Conservation (phyloP, 53 echinoderm and acorn worm species). For the Holothuria leucospilota region DNA sequence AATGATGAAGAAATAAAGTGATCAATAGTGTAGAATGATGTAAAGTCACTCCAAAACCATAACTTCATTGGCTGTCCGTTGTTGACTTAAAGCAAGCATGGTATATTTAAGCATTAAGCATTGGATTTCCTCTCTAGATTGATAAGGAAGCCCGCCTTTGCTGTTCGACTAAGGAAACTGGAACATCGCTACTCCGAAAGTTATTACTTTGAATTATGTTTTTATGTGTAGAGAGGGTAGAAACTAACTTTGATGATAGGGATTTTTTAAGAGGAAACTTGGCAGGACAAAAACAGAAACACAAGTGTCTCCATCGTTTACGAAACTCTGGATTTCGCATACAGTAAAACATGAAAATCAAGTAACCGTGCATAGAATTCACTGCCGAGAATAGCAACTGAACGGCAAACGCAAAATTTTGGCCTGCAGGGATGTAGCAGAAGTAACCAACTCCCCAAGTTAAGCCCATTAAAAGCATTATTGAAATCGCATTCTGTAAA, state of each 20-base stretch:
- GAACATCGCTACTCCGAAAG: too few relatives aligned
- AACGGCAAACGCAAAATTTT: slow-evolving; percentile 58
- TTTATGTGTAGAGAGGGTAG: not conserved
- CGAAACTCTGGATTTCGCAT: slow-evolving; percentile 80
- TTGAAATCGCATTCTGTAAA: slow-evolving; percentile 75
- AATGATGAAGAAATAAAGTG: too few relatives aligned
- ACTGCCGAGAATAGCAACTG: slow-evolving; percentile 80
- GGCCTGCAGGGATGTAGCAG: slow-evolving; percentile 63
- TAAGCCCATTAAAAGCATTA: slow-evolving; percentile 81
- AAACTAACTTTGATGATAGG: not conserved
- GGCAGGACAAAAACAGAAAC: slow-evolving; percentile 26
- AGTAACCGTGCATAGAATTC: slow-evolving; percentile 88
- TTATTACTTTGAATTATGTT: too few relatives aligned
- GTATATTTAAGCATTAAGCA: too few relatives aligned
- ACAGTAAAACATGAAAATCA: slow-evolving; percentile 91
- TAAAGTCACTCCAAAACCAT: too few relatives aligned
- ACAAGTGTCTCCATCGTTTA: slow-evolving; percentile 58
- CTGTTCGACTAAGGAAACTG: too few relatives aligned
- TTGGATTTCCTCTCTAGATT: too few relatives aligned
- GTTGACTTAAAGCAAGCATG: too few relatives aligned
- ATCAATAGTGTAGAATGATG: too few relatives aligned
- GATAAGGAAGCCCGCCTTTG: too few relatives aligned
- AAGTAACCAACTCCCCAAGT: slow-evolving; percentile 86
- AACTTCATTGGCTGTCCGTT: too few relatives aligned
- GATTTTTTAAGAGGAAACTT: not conserved